phyloP scores from a whole-genome alignment of 1,140 invertebrate species.

The Dendrolimus kikuchii region DNA sequence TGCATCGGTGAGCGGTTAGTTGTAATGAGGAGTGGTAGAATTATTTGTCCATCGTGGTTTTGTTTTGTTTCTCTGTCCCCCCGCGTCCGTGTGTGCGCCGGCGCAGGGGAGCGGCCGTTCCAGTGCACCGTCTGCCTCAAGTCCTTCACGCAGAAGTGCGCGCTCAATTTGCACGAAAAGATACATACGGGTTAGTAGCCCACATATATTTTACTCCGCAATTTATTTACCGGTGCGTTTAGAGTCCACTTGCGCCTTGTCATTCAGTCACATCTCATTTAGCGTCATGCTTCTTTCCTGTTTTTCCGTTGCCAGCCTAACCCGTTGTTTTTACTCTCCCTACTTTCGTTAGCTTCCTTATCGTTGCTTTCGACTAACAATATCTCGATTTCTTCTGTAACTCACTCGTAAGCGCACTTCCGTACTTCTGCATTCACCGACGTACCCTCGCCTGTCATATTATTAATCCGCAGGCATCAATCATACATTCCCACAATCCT shows the following conservation, averaged over 20 bases:
- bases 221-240: constrained; percentile 46
- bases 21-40: constrained; percentile 28
- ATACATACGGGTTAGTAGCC: constrained; percentile 76
- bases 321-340: constrained; percentile 55
- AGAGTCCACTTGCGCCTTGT: constrained; percentile 43
- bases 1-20: constrained; percentile 20
- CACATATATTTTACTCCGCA: constrained; percentile 63
- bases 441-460: constrained; percentile 32
- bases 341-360: constrained; percentile 50
- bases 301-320: constrained; percentile 67
- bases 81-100: constrained; percentile 41
- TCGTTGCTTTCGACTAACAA: constrained; percentile 67
- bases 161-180: constrained; percentile 77
- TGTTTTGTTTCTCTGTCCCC: constrained; percentile 71
- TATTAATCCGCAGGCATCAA: constrained; percentile 25
- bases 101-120: constrained; percentile 77
- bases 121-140: constrained; percentile 79
- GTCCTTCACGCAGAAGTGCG: constrained; percentile 79
- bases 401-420: constrained; percentile 48
- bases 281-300: constrained; percentile 63
- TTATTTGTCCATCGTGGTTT: constrained; percentile 73
- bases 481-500: constrained; percentile 31
- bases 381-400: constrained; percentile 45
- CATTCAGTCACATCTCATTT: constrained; percentile 53
- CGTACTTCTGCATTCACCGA: constrained; percentile 58